Base-by-base conservation (phyloP, 2,888 invertebrate genomes). In the Oscheius sp. region DNA sequence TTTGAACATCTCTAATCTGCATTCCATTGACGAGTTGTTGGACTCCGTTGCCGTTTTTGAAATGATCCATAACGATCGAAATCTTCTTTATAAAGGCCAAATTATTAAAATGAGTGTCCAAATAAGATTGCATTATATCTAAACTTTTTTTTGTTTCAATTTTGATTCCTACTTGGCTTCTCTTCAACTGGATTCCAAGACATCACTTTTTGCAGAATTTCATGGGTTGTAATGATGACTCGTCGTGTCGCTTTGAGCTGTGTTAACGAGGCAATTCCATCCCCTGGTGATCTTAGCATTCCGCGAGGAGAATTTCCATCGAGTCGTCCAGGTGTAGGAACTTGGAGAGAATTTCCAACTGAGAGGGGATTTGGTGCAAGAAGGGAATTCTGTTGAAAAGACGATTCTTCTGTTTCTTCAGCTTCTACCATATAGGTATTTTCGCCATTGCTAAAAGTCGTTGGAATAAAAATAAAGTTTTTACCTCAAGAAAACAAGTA, bases 41-140 rank as follows among this genome's bases (percentile, higher is more conserved):
- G 20, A 23, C 34, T 2, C 55, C 55, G 2, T 55, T n/a, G 20
- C 55, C 55, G 0, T 37, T 55, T 20, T 55, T 55, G 33, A 20
- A 55, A 15, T 55, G 33, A 17, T 55, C 55, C 55, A 55, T 55
- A 20, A 55, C 17, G 20, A 34, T 55, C 8, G 55, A 20, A 2
- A 55, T 20, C 20, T 34, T 12, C 17, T 37, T n/a, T 34, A 55
- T 55, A 17, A 55, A 55, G n/a, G 20, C 33, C n/a, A 55, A 34
- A 33, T 55, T 17, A 17, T 55, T 37, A 33, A 55, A 55, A 34
- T 55, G 23, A 10, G 33, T 8, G 17, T 55, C 34, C 12, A 42
- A 20, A 10, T 17, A n/a, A 42, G n/a, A 42, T n/a, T 42, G 42
- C 12, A n/a, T 37, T 37, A 15, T 48, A 48, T 17, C 17, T 45